phyloP scores from a whole-genome alignment of 2,888 invertebrate genomes.

The Enchytraeus crypticus region DNA sequence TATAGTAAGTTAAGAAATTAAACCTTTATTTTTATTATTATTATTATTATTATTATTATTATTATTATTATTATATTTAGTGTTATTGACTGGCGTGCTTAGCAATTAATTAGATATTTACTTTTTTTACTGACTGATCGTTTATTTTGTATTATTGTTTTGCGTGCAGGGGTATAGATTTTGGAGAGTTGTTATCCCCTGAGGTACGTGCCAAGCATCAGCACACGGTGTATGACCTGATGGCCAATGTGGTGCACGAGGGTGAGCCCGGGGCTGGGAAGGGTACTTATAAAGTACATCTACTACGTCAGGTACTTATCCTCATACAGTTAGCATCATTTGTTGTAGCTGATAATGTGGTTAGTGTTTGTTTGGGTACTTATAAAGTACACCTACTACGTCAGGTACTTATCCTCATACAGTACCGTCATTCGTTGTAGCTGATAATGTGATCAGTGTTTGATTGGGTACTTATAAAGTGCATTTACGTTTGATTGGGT shows the following conservation, averaged over 20 bases:
- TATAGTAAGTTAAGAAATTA: too few relatives aligned
- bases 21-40: too few relatives aligned
- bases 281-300: slow-evolving; percentile 88
- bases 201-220: slow-evolving; percentile 55
- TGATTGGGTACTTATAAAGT: slow-evolving; percentile 71
- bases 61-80: too few relatives aligned
- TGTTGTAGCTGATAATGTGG: slow-evolving; percentile 96
- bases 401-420: slow-evolving; percentile 47
- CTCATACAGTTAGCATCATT: not conserved
- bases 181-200: slow-evolving; percentile 83
- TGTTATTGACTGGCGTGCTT: too few relatives aligned
- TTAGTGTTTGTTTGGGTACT: slow-evolving; percentile 70
- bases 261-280: slow-evolving; percentile 74
- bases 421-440: slow-evolving; percentile 62
- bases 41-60: too few relatives aligned
- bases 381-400: slow-evolving; percentile 89
- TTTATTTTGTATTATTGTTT: too few relatives aligned
- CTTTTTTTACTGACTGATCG: too few relatives aligned
- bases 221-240: slow-evolving; percentile 79
- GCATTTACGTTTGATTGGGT: slow-evolving; percentile 70
- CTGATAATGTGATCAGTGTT: slow-evolving; percentile 79
- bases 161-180: slow-evolving; percentile 76
- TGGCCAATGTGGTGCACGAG: slow-evolving; percentile 98
- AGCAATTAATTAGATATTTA: too few relatives aligned
- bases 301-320: slow-evolving; percentile 62